A percentile compares a stretch with the other conserved stretches of the same genome.
Conservation (phyloP, 2,888 invertebrate genomes). For the Myopa testacea region DNA sequence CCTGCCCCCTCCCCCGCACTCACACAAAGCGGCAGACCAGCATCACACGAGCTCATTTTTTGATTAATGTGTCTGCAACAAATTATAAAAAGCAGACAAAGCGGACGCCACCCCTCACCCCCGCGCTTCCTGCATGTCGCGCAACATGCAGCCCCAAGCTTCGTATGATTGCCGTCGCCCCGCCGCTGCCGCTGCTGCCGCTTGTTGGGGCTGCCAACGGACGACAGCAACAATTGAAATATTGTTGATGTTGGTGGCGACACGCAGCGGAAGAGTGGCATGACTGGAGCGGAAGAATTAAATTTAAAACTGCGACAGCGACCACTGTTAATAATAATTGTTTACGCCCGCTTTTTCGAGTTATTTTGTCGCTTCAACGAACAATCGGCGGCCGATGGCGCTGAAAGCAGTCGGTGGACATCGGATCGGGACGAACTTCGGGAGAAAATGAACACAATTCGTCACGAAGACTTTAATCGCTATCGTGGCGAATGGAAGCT, state of each 20-base stretch:
- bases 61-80: conserved; percentile 67
- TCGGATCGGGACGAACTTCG: not conserved
- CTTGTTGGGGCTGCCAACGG: conserved; percentile 23
- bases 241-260: conserved; percentile 19
- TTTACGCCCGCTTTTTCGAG: conserved; percentile 26
- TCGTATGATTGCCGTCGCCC: conserved; percentile 1
- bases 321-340: conserved; percentile 36
- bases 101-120: conserved; percentile 12
- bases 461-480: no score
- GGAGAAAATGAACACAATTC: not conserved
- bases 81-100: conserved; percentile 64
- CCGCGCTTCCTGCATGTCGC: not conserved
- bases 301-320: conserved; percentile 12
- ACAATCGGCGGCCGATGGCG: conserved; percentile 16
- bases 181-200: no score
- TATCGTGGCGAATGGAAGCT: no score
- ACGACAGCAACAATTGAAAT: conserved; percentile 35
- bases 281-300: not conserved
- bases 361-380: conserved; percentile 27
- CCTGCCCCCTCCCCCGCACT: conserved; percentile 36
- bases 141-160: not conserved
- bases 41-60: conserved; percentile 57
- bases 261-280: conserved; percentile 11
- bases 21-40: conserved; percentile 34
- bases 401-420: conserved; percentile 12